Base-by-base conservation (phyloP, 2,888 invertebrate genomes). In the Zaprionus bogoriensis region DNA sequence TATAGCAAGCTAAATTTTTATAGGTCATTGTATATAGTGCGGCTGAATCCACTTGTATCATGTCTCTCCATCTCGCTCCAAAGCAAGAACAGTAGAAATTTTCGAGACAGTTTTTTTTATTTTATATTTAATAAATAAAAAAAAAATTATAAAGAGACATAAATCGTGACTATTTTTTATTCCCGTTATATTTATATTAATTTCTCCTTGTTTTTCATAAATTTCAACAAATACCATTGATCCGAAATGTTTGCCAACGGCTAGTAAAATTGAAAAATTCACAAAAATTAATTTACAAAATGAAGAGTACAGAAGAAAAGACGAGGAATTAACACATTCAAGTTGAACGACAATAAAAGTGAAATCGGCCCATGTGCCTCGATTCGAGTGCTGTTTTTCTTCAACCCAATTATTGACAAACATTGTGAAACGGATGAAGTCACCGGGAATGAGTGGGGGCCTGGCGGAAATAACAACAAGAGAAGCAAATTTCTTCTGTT, bases 321-420 rank as follows among this genome's bases (percentile, higher is more conserved):
- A 20, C n/a, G n/a, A n/a, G n/a, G 36, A 12, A 39, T 27, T 25
- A 12, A 38, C 25, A 17, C n/a, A n/a, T n/a, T n/a, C n/a, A n/a
- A n/a, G n/a, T n/a, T n/a, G n/a, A n/a, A n/a, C n/a, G n/a, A n/a
- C n/a, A n/a, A n/a, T n/a, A n/a, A n/a, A n/a, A n/a, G n/a, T 53
- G 45, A 62, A 55, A 55, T 47, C n/a, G 28, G 42, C 9, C 22
- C 12, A 63, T 52, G 38, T 55, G 45, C 79, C 86, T 76, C 69
- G 51, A 63, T 75, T 75, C 48, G 50, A 65, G 62, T 74, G 79
- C 42, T 59, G 58, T 64, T 78, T 54, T 48, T 67, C 65, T 76
- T 82, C 75, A 67, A 65, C 55, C 72, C 64, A 67, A 74, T 63
- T 57, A 67, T 70, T 20, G 45, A 62, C 44, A 73, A 61, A 44